Evolutionary conservation across 2,888 invertebrate species (phyloP).

Genomic region (Troides helena): DNA sequence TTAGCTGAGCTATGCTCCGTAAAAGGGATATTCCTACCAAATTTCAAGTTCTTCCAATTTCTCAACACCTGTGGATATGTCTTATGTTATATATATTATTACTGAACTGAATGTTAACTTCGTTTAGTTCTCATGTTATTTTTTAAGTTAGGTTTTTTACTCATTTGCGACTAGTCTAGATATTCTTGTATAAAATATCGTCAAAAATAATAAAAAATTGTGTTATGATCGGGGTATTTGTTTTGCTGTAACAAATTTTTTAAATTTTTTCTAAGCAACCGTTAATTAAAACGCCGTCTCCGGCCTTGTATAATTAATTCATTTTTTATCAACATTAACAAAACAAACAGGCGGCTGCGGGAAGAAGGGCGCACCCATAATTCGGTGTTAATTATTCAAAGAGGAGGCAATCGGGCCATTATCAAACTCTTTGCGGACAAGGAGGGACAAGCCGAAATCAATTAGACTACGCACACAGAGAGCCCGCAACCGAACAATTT

Average conservation of each 20-base stretch:
- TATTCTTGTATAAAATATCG: no score
- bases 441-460: constrained; percentile 56
- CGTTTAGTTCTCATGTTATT: no score
- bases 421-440: constrained; percentile 45
- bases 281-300: constrained; percentile 38
- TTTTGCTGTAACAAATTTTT: background rate
- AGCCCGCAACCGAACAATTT: constrained; percentile 47
- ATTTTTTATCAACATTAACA: constrained; percentile 58
- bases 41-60: no score
- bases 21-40: no score
- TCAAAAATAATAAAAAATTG: background rate
- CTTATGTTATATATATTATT: no score
- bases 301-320: constrained; percentile 41
- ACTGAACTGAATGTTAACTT: no score
- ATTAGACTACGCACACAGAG: constrained; percentile 62
- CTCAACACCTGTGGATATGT: no score
- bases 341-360: constrained; percentile 49
- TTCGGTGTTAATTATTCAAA: constrained; percentile 68
- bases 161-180: no score
- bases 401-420: constrained; percentile 50
- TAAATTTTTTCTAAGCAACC: constrained; percentile 34
- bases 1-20: no score
- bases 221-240: background rate
- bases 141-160: no score
- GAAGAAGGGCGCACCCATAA: constrained; percentile 46